A percentile compares a stretch with the other conserved stretches of the same genome.
These are phyloP conservation scores for Deilephila porcellus DNA, from an alignment of 2,888 invertebrate species.

Conservation along the genomic window DNA sequence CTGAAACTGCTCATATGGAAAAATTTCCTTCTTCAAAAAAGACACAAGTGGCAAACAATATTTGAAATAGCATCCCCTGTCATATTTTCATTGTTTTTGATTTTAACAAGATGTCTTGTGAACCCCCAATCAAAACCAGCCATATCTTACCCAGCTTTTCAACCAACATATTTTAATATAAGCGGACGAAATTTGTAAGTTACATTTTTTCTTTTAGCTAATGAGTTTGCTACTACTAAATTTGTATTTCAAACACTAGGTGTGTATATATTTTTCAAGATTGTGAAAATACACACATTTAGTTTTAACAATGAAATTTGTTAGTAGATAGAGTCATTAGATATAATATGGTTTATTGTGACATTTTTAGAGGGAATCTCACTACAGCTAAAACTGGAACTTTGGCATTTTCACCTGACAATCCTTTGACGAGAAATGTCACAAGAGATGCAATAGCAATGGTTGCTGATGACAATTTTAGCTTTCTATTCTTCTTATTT, in stretches of 20 bases:
- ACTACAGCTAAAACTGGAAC: conserved; percentile 70
- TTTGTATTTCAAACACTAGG: not conserved
- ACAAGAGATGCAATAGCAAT: conserved; percentile 70
- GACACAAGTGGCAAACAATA: conserved; percentile 89
- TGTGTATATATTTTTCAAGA: not conserved
- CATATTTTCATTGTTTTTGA: conserved; percentile 88
- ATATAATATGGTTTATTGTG: not conserved
- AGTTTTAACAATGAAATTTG: not conserved
- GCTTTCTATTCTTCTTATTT: conserved; percentile 69
- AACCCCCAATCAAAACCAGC: conserved; percentile 83
- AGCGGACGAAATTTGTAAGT: conserved; percentile 71
- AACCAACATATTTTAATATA: conserved; percentile 75
- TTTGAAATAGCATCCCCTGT: conserved; percentile 90
- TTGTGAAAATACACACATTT: not conserved
- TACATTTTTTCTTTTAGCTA: not conserved
- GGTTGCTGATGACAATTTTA: conserved; percentile 74
- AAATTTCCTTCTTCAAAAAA: conserved; percentile 90
- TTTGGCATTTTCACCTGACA: conserved; percentile 78
- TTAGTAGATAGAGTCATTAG: not conserved
- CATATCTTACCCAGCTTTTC: conserved; percentile 64
- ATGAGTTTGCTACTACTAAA: not conserved
- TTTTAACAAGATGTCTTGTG: conserved; percentile 89
- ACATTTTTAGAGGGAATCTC: conserved; percentile 64
- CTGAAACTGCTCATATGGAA: conserved; percentile 92
- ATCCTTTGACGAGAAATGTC: conserved; percentile 67